Percentiles rank a stretch among this genome's conserved stretches.
Evolutionary conservation across 2,113 vertebrate species (phyloP).

Genomic region (Girardinichthys multiradiatus): DNA sequence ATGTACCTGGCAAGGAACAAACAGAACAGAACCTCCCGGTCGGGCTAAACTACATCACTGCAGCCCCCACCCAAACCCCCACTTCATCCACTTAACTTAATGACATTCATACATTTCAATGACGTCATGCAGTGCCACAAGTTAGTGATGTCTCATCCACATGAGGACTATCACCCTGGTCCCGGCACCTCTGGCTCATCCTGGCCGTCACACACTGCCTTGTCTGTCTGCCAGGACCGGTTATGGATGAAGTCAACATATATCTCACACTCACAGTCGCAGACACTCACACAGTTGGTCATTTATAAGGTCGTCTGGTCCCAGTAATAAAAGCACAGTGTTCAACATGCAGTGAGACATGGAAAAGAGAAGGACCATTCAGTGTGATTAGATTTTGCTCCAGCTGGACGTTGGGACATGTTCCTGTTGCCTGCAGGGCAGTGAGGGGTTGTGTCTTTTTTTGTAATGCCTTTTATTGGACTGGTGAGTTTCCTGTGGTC

Average conservation of each 20-base stretch:
- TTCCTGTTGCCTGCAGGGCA: constrained; percentile 31
- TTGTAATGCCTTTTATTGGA: background rate
- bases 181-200: constrained; percentile 40
- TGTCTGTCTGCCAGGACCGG: constrained; percentile 50
- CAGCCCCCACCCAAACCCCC: constrained; percentile 2
- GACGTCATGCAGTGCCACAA: constrained; percentile 56
- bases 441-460: constrained; percentile 16
- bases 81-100: constrained; percentile 66
- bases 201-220: constrained; percentile 23
- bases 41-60: constrained; percentile 15
- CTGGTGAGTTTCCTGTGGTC: constrained; percentile 1
- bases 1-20: background rate
- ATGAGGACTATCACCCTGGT: constrained; percentile 17
- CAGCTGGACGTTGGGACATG: constrained; percentile 41
- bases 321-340: constrained; percentile 72
- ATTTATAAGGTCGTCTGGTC: constrained; percentile 71
- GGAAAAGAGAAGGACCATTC: constrained; percentile 56
- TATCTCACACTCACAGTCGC: constrained; percentile 46
- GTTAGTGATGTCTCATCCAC: constrained; percentile 47
- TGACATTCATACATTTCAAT: constrained; percentile 43
- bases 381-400: constrained; percentile 59
- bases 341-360: constrained; percentile 53
- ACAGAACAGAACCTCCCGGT: background rate
- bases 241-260: constrained; percentile 60
- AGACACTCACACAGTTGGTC: constrained; percentile 62